Conservation (phyloP, 2,113 vertebrate species). For the Mormoops blainvillei region DNA sequence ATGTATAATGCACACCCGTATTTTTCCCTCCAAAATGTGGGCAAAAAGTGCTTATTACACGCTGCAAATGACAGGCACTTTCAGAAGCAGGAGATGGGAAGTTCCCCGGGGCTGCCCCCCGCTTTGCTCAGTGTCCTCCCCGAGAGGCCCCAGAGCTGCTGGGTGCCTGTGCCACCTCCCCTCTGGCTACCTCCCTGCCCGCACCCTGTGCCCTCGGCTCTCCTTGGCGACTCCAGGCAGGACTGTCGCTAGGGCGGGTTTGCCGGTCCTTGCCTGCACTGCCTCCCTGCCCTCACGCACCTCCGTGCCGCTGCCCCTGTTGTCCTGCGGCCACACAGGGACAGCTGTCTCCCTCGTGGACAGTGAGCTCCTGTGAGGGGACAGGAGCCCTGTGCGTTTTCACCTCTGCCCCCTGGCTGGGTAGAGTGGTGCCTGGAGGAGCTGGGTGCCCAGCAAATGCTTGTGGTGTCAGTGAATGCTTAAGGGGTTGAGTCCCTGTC, state of each 20-base stretch:
- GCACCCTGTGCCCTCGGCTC: background rate
- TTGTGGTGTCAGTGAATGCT: background rate
- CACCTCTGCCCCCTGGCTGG: background rate
- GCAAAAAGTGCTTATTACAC: no score
- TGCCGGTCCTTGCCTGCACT: no score
- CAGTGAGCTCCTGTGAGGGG: background rate
- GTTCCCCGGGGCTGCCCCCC: background rate
- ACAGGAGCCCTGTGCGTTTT: no score
- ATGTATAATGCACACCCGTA: no score
- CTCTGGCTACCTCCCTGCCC: no score
- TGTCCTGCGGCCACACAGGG: fast-evolving
- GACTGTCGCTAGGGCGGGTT: background rate
- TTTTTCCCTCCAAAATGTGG: no score
- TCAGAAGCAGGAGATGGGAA: background rate
- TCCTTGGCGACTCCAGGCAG: fast-evolving
- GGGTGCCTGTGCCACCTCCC: no score
- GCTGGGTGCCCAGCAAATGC: background rate
- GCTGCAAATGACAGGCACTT: fast-evolving
- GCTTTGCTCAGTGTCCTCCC: background rate
- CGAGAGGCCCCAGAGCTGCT: background rate
- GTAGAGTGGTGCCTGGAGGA: background rate
- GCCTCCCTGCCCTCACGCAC: fast-evolving
- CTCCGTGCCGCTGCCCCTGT: background rate
- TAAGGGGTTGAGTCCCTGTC: background rate
- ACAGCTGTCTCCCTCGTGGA: no score